phyloP scores from a whole-genome alignment of 2,888 invertebrate genomes.

The Catocala fraxini region DNA sequence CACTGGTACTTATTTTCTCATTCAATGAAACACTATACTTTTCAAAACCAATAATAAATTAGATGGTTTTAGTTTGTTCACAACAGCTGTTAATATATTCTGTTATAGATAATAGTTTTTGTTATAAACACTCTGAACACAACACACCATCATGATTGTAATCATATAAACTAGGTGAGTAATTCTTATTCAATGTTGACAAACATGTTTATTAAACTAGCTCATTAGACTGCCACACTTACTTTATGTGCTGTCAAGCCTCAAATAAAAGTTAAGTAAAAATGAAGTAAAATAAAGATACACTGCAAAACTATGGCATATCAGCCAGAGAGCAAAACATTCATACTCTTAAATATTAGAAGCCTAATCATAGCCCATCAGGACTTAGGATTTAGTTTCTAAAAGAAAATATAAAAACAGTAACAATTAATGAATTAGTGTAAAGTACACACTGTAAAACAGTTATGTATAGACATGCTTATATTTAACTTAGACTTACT shows the following conservation, averaged over 20 bases:
- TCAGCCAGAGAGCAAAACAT: background rate
- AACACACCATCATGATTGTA: too few species aligned
- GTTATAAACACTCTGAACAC: too few species aligned
- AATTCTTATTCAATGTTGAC: background rate
- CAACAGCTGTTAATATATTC: too few species aligned
- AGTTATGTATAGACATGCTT: conserved; percentile 55
- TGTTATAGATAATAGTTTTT: too few species aligned
- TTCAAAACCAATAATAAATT: too few species aligned
- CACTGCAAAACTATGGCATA: background rate
- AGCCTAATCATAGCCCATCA: background rate
- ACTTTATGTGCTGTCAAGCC: conserved; percentile 10
- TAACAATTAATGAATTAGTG: conserved; percentile 1
- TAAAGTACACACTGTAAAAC: conserved; percentile 12
- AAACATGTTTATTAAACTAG: background rate
- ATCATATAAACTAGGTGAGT: too few species aligned
- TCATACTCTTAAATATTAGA: background rate
- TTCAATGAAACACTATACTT: background rate
- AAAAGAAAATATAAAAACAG: background rate
- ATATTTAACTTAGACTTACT: conserved; percentile 72
- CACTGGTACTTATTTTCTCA: background rate
- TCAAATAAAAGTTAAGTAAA: background rate
- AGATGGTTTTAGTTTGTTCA: too few species aligned
- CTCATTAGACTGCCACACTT: background rate
- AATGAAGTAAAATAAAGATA: background rate
- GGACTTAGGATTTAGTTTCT: background rate